These are phyloP conservation scores for Mormoops blainvillei DNA, from an alignment of 2,113 vertebrate species.

Conservation along the genomic window DNA sequence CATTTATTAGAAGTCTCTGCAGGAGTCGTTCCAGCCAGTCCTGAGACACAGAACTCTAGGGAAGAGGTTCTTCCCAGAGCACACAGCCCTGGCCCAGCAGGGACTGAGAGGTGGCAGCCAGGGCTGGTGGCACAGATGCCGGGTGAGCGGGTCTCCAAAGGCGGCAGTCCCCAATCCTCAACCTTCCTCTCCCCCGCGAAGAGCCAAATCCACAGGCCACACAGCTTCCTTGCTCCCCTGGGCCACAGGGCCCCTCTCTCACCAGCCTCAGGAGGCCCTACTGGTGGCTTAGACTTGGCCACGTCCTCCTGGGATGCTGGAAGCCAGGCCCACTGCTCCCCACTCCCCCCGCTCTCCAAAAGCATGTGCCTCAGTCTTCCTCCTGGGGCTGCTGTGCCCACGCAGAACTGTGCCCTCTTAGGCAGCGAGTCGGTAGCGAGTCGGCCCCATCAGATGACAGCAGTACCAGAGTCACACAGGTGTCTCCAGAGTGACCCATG, in stretches of 20 bases:
- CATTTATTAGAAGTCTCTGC: conserved; percentile 29
- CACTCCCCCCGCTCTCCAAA: neutral
- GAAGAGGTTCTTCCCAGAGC: neutral
- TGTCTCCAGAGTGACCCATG: neutral
- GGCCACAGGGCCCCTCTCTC: neutral
- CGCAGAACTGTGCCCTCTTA: neutral
- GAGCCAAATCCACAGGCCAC: neutral
- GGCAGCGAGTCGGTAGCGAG: neutral
- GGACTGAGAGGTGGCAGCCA: fast-evolving
- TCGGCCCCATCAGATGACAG: neutral
- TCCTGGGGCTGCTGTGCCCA: neutral
- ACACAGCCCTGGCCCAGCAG: neutral
- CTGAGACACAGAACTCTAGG: neutral
- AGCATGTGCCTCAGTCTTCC: fast-evolving
- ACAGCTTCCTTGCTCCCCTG: neutral
- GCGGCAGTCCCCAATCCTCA: neutral
- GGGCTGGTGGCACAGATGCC: fast-evolving
- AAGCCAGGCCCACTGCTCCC: neutral
- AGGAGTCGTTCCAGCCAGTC: neutral
- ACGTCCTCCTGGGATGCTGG: neutral
- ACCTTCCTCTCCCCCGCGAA: neutral
- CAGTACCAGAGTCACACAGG: neutral
- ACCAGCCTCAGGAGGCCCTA: neutral
- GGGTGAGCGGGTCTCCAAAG: neutral
- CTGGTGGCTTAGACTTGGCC: neutral